Percentiles rank a stretch among this genome's conserved stretches.
Conservation (phyloP, 2,888 invertebrate genomes). For the Clepsis dumicolana region DNA sequence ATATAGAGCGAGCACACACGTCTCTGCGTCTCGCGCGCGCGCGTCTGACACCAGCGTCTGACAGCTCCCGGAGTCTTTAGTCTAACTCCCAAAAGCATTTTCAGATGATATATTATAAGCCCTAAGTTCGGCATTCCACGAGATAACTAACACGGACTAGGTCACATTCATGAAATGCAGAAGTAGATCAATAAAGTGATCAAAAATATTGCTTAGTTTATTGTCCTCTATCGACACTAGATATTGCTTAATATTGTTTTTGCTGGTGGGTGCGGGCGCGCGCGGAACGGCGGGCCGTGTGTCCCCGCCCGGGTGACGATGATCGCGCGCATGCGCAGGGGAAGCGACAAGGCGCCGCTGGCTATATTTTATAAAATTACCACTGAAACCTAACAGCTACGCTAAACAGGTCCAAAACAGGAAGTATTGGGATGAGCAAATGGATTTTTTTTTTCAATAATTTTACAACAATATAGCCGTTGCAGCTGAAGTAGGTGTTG, state of each 20-base stretch:
- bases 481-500: constrained; percentile 64
- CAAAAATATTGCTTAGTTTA: constrained; percentile 44
- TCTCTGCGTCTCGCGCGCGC: constrained; percentile 24
- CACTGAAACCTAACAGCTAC: constrained; percentile 67
- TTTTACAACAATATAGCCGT: constrained; percentile 75
- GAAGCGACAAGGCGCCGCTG: constrained; percentile 55
- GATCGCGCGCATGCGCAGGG: constrained; percentile 61
- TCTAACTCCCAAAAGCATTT: constrained; percentile 27
- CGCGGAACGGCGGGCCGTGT: constrained; percentile 48
- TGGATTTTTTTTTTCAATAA: constrained; percentile 67
- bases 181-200: constrained; percentile 40
- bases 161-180: constrained; percentile 42
- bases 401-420: constrained; percentile 79
- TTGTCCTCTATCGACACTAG: constrained; percentile 40
- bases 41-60: constrained; percentile 18
- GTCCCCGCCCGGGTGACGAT: constrained; percentile 63
- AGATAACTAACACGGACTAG: constrained; percentile 36
- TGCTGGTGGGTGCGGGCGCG: constrained; percentile 23
- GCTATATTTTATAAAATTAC: constrained; percentile 76
- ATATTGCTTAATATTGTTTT: constrained; percentile 38
- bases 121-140: constrained; percentile 38
- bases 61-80: constrained; percentile 21
- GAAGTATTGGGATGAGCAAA: constrained; percentile 83
- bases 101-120: constrained; percentile 35
- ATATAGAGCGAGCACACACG: constrained; percentile 47